A percentile compares a stretch with the other conserved stretches of the same genome.
Evolutionary conservation across 2,888 invertebrate genomes (phyloP).

Genomic region (Ectemnius cavifrons): DNA sequence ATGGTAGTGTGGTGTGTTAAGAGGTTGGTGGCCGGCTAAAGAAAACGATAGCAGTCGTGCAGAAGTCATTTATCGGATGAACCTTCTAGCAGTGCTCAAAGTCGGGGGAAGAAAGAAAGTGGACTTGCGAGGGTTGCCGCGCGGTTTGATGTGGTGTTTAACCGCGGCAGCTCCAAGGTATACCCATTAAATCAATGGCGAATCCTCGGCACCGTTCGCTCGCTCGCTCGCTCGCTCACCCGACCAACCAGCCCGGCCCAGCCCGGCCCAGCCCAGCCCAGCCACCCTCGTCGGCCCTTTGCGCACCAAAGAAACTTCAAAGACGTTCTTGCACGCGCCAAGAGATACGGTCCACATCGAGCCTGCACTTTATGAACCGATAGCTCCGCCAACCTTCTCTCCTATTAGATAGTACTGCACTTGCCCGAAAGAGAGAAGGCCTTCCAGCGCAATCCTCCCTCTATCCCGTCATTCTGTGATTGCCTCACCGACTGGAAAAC

Average conservation of each 20-base stretch:
- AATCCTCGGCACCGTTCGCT: not conserved
- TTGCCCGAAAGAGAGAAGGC: not conserved
- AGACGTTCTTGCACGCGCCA: constrained; percentile 56
- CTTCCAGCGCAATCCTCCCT: not conserved
- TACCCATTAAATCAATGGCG: constrained; percentile 62
- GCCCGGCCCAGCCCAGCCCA: too few species aligned
- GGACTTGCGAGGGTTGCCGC: constrained; percentile 23
- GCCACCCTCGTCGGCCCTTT: constrained; percentile 22
- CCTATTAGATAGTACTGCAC: not conserved
- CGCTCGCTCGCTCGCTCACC: too few species aligned
- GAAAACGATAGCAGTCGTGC: constrained; percentile 34
- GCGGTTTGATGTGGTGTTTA: constrained; percentile 60
- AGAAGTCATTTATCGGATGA: constrained; percentile 56
- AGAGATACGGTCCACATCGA: constrained; percentile 34
- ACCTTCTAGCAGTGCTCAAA: constrained; percentile 22
- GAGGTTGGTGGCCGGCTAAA: not conserved
- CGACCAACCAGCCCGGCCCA: too few species aligned
- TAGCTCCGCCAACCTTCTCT: constrained; percentile 12
- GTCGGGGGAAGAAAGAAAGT: constrained; percentile 31
- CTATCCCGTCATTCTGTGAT: not conserved
- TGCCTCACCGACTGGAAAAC: too few species aligned
- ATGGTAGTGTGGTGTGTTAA: not conserved
- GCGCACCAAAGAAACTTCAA: constrained; percentile 58
- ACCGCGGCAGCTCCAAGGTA: constrained; percentile 51
- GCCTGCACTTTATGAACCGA: constrained; percentile 38